Evolutionary conservation across 2,797 vertebrate genomes (phyloP), one percentile per base, ranked within the genome.

Genomic region (Alca torda): DNA sequence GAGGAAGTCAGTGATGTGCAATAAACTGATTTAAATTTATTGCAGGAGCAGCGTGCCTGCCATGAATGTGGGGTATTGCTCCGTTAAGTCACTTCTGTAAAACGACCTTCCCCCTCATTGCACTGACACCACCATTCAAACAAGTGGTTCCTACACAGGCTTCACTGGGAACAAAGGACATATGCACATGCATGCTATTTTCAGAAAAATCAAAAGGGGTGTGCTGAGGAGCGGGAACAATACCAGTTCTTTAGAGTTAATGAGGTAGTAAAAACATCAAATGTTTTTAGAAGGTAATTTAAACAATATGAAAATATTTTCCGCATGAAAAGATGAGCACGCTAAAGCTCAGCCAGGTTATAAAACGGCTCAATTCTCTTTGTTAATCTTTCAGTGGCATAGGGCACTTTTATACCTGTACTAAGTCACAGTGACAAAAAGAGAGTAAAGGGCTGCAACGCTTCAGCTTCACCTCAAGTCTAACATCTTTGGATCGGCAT

Each of bases 1-100:
- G 87, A 7, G 10, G 93, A 97, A 94, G 91, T 13, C 59, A 46
- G 69, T 3, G 54, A 90, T 70, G 90, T 72, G 94, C 94, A 96
- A 78, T 73, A 94, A 92, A 84, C 50, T 23, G 76, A 88, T 90
- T 78, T 69, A 51, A 72, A 93, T 93, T 81, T 90, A 78, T 65
- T 33, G 75, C 82, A 69, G 65, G 50, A 90, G 86, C 67, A 24
- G 67, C 4, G 3, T 50, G 92, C 76, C 82, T 78, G 89, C 76
- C 82, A 25, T 0, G 1, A 67, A 14, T 1, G 35, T 46, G 87
- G 59, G 79, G 39, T 56, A 53, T 11, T 57, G 60, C 73, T 80
- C 78, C n/a, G 39, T 33, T 56, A 59, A 94, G 72, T n/a, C 63
- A 26, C 78, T 82, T 53, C 64, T 50, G 33, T 12, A 43, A 72